These are phyloP conservation scores for Halcyon badia DNA, from an alignment of 2,797 vertebrate species.

Conservation along the genomic window DNA sequence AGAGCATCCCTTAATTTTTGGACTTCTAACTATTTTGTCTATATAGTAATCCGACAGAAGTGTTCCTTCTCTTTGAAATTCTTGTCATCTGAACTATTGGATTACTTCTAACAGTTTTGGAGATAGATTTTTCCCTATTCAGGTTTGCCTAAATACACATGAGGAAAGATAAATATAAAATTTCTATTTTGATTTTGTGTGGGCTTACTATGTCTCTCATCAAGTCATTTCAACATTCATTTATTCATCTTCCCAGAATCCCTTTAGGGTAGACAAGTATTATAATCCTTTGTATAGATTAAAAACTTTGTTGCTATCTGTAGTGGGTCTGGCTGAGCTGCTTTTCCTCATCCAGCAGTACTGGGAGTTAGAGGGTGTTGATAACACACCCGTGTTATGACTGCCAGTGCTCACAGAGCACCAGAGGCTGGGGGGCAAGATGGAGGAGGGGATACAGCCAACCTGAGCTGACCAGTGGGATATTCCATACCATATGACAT, in stretches of 20 bases:
- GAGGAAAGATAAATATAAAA: conserved; percentile 21
- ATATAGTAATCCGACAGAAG: not conserved
- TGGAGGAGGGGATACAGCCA: too few relatives aligned
- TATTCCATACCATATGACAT: too few relatives aligned
- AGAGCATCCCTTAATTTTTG: not conserved
- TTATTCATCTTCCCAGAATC: conserved; percentile 18
- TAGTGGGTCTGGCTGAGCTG: too few relatives aligned
- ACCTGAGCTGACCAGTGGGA: too few relatives aligned
- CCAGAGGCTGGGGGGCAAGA: too few relatives aligned
- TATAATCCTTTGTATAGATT: not conserved
- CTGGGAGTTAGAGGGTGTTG: too few relatives aligned
- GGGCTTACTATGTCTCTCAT: not conserved
- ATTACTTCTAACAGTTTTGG: conserved; percentile 15
- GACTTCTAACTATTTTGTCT: not conserved
- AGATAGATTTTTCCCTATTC: not conserved
- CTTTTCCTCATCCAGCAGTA: too few relatives aligned
- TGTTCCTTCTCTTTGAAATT: not conserved
- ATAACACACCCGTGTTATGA: too few relatives aligned
- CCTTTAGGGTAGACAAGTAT: not conserved
- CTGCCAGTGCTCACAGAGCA: too few relatives aligned
- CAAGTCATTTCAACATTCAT: not conserved
- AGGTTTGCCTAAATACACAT: not conserved
- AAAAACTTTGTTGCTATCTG: not conserved
- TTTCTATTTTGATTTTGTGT: conserved; percentile 6
- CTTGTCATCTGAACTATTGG: not conserved